Percentiles rank a stretch among this genome's conserved stretches.
Evolutionary conservation across 2,888 invertebrate genomes (phyloP).

Genomic region (Entomobrya proxima): DNA sequence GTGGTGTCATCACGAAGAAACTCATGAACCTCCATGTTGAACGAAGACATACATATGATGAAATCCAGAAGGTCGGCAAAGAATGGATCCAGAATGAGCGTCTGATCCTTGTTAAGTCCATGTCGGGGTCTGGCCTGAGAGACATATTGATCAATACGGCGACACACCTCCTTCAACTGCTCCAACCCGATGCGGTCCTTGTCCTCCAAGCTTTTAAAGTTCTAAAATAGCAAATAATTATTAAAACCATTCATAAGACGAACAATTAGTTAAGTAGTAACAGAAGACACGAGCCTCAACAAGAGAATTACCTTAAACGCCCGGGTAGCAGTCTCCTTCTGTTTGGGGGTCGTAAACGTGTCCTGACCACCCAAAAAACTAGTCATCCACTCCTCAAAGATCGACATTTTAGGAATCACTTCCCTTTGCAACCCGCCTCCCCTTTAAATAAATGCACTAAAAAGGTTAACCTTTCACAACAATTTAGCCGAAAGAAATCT

Average conservation of each 20-base stretch:
- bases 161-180: neutral
- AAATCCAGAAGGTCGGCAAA: neutral
- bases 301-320: neutral
- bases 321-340: neutral
- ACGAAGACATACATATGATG: neutral
- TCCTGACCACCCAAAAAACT: neutral
- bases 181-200: neutral
- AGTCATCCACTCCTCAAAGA: neutral
- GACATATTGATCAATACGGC: neutral
- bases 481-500: too few relatives aligned
- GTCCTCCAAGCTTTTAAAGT: neutral
- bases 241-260: neutral
- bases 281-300: too few relatives aligned
- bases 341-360: neutral
- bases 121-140: neutral
- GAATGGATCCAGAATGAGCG: neutral
- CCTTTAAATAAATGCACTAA: neutral
- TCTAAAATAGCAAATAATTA: neutral
- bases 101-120: neutral
- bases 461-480: neutral
- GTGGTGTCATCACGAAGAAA: slow-evolving; percentile 12
- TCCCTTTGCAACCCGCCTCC: neutral
- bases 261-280: neutral
- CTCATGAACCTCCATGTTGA: neutral
- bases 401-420: neutral